Evolutionary conservation across 2,888 invertebrate species (phyloP).

Genomic region (Agrotis exclamationis): DNA sequence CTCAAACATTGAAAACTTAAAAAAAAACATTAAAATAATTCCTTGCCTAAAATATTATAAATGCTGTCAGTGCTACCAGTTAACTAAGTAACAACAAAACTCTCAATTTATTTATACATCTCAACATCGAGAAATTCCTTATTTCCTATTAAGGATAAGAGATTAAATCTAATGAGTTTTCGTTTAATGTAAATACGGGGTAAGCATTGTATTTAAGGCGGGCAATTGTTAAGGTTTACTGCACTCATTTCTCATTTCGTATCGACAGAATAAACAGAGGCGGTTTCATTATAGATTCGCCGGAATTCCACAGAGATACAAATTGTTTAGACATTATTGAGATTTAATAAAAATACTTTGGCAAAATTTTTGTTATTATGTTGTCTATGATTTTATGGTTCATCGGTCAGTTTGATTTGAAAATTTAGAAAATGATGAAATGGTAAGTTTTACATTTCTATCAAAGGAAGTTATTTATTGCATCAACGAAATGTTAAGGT

Average conservation of each 20-base stretch:
- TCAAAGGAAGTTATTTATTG: not conserved
- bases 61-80: not conserved
- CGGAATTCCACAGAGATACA: constrained; percentile 77
- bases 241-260: constrained; percentile 88
- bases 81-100: constrained; percentile 22
- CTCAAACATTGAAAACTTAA: too few species aligned
- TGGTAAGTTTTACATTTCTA: not conserved
- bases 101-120: constrained; percentile 27
- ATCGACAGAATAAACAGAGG: constrained; percentile 86
- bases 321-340: constrained; percentile 66
- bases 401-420: constrained; percentile 12
- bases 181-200: constrained; percentile 61
- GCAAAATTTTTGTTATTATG: constrained; percentile 41
- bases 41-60: too few species aligned
- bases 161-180: constrained; percentile 58
- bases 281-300: constrained; percentile 87
- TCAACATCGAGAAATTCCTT: constrained; percentile 29
- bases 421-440: constrained; percentile 10
- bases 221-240: constrained; percentile 81
- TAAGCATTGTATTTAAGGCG: constrained; percentile 57
- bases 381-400: constrained; percentile 19
- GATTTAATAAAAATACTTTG: constrained; percentile 58
- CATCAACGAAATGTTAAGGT: not conserved
- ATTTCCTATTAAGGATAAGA: constrained; percentile 36
- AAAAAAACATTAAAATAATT: too few species aligned